Evolutionary conservation across 1,140 invertebrate species (phyloP), one percentile per base, ranked within the genome.

Genomic region (Brachionus plicatilis): DNA sequence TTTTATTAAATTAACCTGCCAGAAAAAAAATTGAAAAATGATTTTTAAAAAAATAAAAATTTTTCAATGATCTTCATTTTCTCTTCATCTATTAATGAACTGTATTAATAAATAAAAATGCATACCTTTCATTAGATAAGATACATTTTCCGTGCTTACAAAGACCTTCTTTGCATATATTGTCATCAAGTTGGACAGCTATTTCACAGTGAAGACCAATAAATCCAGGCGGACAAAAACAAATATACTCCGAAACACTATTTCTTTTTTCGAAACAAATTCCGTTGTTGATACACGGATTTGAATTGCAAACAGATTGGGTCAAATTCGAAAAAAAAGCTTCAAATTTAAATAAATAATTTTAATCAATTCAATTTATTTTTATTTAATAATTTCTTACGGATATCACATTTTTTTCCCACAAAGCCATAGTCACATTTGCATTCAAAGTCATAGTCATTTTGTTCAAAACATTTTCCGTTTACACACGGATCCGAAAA

Each of bases 131-230:
- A 24, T 65, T 65, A 1, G 14, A 20, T 17, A 56, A 7, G 37
- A 82, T 14, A 27, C 79, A 82, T 68, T 43, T 33, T 12, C 79
- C 79, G 33, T 82, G 50, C 24, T 82, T 82, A 68, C 79, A 82
- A 24, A 45, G 53, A 45, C 53, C 53, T 24, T 41, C 37, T 45
- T 60, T 65, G 33, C 79, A 82, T 20, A 82, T 43, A 45, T 82
- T 45, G 12, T 65, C 11, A 27, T 82, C 83, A 68, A 85, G 85
- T 86, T 50, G 80, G 85, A 76, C 65, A 85, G 86, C 20, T 87
- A 86, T 53, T 75, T 84, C 65, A 87, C 89, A 90, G 12, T 86
- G 53, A 11, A 70, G 65, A 9, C 88, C 88, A 37, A 86, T 87
- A 79, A 85, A 88, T 11, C 85, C 84, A n/a, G 78, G 41, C 12